Percentiles rank a stretch among this genome's conserved stretches.
phyloP scores from a whole-genome alignment of 1,140 invertebrate species.

The Cherax quadricarinatus region DNA sequence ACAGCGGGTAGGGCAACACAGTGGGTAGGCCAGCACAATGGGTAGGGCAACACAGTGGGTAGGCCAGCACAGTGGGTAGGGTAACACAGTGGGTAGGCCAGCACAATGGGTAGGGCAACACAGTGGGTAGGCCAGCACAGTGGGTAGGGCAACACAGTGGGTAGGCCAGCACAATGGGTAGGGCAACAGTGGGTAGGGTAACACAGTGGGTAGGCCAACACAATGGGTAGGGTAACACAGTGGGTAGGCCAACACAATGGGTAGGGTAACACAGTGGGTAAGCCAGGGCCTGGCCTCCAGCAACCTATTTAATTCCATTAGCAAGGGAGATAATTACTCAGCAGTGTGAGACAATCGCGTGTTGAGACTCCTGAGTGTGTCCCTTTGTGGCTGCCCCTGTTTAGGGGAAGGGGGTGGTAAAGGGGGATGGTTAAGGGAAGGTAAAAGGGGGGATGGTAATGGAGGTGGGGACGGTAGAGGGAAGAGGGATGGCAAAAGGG shows the following conservation, averaged over 20 bases:
- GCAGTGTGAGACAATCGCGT: conserved; percentile 56
- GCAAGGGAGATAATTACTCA: conserved; percentile 57
- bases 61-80: neutral
- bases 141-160: neutral
- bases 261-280: neutral
- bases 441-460: too few relatives aligned
- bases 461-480: too few relatives aligned
- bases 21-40: too few relatives aligned
- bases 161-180: neutral
- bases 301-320: conserved; percentile 68
- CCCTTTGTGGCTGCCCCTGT: conserved; percentile 52
- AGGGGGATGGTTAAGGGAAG: too few relatives aligned
- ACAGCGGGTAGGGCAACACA: neutral
- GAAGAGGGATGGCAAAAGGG: too few relatives aligned
- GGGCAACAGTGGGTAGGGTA: too few relatives aligned
- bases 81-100: too few relatives aligned
- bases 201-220: neutral
- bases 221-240: neutral
- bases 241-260: neutral
- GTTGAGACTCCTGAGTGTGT: conserved; percentile 61
- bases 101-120: too few relatives aligned
- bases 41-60: too few relatives aligned
- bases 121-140: neutral
- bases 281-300: conserved; percentile 16
- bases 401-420: neutral